Base-by-base conservation (phyloP, 2,797 vertebrate species). In the Chiroxiphia lanceolata region DNA sequence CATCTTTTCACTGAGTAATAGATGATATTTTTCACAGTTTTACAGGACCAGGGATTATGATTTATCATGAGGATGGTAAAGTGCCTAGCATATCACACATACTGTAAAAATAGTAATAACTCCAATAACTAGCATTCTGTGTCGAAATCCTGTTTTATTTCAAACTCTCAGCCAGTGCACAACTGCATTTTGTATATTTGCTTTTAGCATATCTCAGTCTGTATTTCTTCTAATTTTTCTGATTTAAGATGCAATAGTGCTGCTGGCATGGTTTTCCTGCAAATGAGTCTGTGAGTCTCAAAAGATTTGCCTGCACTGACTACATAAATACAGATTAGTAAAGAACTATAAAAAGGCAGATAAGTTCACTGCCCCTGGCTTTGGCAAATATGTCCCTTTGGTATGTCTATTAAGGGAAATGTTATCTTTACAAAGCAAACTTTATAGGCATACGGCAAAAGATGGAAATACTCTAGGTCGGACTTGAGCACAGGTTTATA, bases 331-430 rank as follows among this genome's bases (percentile, higher is more conserved):
- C 29, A 77, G 56, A 94, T 93, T 90, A 93, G 77, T 76, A 91
- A 92, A 97, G 74, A 95, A 67, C 20, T 83, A 92, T 78, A 22
- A 88, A 70, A 93, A 90, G 29, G 38, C 69, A 94, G 89, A 72
- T 80, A 78, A 94, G 88, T 89, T 93, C 89, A 54, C 50, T 68
- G 64, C 77, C 91, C 74, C 42, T 38, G 27, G 71, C 53, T 26
- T 69, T 85, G 75, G 81, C 68, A 95, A 90, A 75, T 77, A 64
- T 4, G 25, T 82, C 84, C 78, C 88, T 87, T 87, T 51, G 61
- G 71, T 77, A 77, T 8, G 7, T 68, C 75, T 72, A 25, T 92
- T 89, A 77, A 89, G 44, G 27, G 45, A 80, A 96, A 82, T 48
- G 34, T 45, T 90, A 77, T 36, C 47, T 83, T 65, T 57, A 45